A percentile compares a stretch with the other conserved stretches of the same genome.
Conservation (phyloP, 2,797 vertebrate genomes). For the Pelodytes ibericus region DNA sequence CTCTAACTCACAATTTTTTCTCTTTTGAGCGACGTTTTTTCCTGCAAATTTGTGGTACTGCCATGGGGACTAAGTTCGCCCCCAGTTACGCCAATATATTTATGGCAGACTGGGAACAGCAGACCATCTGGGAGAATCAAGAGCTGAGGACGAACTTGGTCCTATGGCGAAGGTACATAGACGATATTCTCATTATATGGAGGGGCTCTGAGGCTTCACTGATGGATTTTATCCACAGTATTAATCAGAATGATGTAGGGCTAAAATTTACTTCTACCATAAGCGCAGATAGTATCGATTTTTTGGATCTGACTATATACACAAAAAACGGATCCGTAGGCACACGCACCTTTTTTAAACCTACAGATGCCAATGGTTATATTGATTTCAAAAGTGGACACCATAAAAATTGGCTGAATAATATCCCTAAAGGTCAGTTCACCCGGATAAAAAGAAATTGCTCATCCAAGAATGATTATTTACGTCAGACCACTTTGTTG, state of each 20-base stretch:
- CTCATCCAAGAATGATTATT: too few relatives aligned
- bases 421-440: too few relatives aligned
- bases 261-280: not conserved
- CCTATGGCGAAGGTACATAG: not conserved
- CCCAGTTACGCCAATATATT: not conserved
- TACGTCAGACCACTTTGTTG: too few relatives aligned
- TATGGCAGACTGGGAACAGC: not conserved
- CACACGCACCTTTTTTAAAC: not conserved
- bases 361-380: not conserved
- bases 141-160: not conserved
- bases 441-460: too few relatives aligned
- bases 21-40: not conserved
- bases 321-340: not conserved
- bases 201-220: not conserved
- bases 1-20: not conserved
- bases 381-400: not conserved
- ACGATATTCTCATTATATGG: not conserved
- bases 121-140: not conserved
- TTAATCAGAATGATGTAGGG: not conserved
- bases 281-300: not conserved
- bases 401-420: too few relatives aligned
- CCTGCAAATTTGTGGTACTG: not conserved
- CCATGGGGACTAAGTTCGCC: not conserved
- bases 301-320: not conserved
- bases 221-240: not conserved